Evolutionary conservation across 2,113 vertebrate genomes (phyloP).

Genomic region (Nesoenas mayeri): DNA sequence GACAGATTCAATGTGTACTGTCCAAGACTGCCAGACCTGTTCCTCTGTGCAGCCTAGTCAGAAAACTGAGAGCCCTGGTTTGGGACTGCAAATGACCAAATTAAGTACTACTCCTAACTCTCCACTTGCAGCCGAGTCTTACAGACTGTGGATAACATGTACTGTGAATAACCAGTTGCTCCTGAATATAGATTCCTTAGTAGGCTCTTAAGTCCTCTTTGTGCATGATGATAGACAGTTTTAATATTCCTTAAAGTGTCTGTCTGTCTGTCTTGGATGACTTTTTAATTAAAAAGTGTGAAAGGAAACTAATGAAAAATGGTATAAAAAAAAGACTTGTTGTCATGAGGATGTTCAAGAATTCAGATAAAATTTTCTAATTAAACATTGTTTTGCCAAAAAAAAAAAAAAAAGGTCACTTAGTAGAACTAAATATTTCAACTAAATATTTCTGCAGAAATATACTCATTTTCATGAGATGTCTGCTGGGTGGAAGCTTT

Average conservation of each 20-base stretch:
- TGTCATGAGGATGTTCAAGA: background rate
- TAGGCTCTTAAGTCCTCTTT: background rate
- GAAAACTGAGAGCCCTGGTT: background rate
- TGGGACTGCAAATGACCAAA: background rate
- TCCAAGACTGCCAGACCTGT: background rate
- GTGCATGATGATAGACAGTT: background rate
- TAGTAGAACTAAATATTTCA: background rate
- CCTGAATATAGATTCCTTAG: background rate
- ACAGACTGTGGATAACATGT: background rate
- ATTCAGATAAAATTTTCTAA: background rate
- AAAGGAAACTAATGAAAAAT: background rate
- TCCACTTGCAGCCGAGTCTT: background rate
- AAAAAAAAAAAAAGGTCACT: background rate
- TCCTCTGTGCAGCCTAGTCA: background rate
- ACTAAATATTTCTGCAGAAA: background rate
- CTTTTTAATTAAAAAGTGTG: background rate
- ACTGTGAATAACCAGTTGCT: background rate
- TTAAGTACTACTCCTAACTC: background rate
- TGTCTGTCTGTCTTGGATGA: background rate
- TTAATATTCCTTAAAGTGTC: background rate
- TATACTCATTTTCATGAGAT: background rate
- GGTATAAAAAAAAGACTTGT: background rate
- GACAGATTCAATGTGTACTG: background rate
- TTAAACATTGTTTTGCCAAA: background rate
- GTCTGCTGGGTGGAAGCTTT: background rate